Conservation (phyloP, 1,140 invertebrate species). For the Zaprionus nigranus region DNA sequence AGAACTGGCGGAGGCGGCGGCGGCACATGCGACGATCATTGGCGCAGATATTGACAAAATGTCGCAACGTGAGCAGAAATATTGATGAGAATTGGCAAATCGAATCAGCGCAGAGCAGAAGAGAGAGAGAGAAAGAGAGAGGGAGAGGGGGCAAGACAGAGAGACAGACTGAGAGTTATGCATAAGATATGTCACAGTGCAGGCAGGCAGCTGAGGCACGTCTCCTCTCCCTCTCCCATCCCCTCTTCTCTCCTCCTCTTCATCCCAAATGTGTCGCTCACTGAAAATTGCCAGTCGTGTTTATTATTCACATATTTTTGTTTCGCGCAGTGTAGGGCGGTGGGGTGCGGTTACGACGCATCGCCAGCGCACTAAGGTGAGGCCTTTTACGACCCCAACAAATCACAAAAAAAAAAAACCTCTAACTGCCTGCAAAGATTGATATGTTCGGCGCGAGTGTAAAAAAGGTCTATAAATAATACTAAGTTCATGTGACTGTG, state of each 20-base stretch:
- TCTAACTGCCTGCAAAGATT: conserved; percentile 22
- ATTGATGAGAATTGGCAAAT: conserved; percentile 75
- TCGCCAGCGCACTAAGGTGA: conserved; percentile 46
- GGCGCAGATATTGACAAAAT: conserved; percentile 83
- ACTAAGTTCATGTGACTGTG: not conserved
- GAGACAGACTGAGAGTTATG: not conserved
- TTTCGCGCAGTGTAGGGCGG: not conserved
- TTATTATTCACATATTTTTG: conserved; percentile 69
- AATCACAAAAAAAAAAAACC: conserved; percentile 18
- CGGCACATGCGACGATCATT: conserved; percentile 67
- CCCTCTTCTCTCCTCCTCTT: too few relatives aligned
- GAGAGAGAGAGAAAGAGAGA: not conserved
- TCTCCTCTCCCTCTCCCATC: not conserved
- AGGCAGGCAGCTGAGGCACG: not conserved
- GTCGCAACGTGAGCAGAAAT: conserved; percentile 81
- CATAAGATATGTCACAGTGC: too few relatives aligned
- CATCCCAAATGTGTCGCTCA: not conserved
- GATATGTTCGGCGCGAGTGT: conserved; percentile 11
- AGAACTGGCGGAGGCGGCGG: not conserved
- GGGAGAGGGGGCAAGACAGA: not conserved
- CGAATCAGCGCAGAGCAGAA: not conserved
- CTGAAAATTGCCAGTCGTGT: conserved; percentile 34
- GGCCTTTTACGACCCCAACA: conserved; percentile 55
- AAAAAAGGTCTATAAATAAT: conserved; percentile 1
- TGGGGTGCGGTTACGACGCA: conserved; percentile 21